phyloP scores from a whole-genome alignment of 2,888 invertebrate species.

The Halictus ligatus region DNA sequence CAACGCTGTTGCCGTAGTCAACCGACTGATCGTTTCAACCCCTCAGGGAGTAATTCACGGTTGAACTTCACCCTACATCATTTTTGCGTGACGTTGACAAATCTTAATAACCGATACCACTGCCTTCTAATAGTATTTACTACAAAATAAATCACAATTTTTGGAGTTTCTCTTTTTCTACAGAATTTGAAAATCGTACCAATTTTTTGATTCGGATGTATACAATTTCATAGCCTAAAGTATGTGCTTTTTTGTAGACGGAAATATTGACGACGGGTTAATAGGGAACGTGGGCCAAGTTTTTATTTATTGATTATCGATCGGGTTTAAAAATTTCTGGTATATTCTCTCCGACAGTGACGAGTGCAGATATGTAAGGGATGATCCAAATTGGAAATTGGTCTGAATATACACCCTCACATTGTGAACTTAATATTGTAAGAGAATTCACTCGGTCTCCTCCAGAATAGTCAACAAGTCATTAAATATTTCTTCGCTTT shows the following conservation, averaged over 20 bases:
- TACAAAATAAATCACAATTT: too few relatives aligned
- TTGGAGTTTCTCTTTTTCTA: too few relatives aligned
- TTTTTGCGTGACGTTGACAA: not conserved
- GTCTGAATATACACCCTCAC: not conserved
- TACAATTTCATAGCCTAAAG: too few relatives aligned
- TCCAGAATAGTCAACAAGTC: not conserved
- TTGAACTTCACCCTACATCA: not conserved
- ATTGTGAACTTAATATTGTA: not conserved
- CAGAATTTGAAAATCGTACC: too few relatives aligned
- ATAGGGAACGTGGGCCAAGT: too few relatives aligned
- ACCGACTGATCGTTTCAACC: not conserved
- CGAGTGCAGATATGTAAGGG: not conserved
- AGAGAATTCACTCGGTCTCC: not conserved
- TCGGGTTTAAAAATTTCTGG: not conserved
- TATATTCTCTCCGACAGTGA: not conserved
- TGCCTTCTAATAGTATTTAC: too few relatives aligned
- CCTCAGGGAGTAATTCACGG: not conserved
- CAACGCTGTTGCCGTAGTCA: not conserved
- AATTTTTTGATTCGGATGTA: too few relatives aligned
- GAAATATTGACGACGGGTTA: too few relatives aligned
- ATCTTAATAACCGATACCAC: not conserved
- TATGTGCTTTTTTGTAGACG: too few relatives aligned
- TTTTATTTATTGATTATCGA: not conserved
- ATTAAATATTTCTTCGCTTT: not conserved
- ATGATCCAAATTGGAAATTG: not conserved